A percentile compares a stretch with the other conserved stretches of the same genome.
Evolutionary conservation across 2,113 vertebrate species (phyloP).

Genomic region (Alaudala cheleensis): DNA sequence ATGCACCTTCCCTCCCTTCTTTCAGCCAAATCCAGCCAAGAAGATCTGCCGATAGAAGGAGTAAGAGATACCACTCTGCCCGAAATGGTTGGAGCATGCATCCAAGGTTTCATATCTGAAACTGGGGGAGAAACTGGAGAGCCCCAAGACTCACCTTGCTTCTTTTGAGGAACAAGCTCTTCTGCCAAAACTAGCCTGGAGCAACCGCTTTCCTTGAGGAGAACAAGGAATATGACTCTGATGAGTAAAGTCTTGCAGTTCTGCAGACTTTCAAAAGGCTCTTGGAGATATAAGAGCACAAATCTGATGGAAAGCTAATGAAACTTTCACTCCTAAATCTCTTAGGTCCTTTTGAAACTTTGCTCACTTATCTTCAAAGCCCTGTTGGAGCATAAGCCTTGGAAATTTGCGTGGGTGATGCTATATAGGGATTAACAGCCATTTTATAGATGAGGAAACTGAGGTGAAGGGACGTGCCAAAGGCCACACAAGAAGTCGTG

Average conservation of each 20-base stretch:
- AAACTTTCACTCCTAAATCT: conserved; percentile 64
- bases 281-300: conserved; percentile 14
- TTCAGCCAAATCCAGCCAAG: neutral
- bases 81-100: neutral
- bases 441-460: conserved; percentile 63
- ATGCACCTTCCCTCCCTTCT: neutral
- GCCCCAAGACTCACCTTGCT: neutral
- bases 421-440: conserved; percentile 57
- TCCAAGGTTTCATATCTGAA: neutral
- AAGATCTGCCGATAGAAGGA: neutral
- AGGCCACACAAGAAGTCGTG: conserved; percentile 59
- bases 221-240: conserved; percentile 10
- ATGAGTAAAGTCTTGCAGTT: conserved; percentile 54
- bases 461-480: conserved; percentile 56
- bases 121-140: neutral
- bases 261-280: conserved; percentile 55
- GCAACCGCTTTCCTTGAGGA: conserved; percentile 25
- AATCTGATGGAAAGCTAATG: conserved; percentile 66
- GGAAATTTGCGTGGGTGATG: conserved; percentile 60
- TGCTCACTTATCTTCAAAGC: conserved; percentile 65
- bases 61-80: neutral
- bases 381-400: conserved; percentile 30
- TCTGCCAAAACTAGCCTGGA: conserved; percentile 36
- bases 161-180: conserved; percentile 55
- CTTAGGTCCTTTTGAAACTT: conserved; percentile 62